A percentile compares a stretch with the other conserved stretches of the same genome.
These are phyloP conservation scores for Enteromius treurensis DNA, from an alignment of 2,797 vertebrate species.

Conservation along the genomic window DNA sequence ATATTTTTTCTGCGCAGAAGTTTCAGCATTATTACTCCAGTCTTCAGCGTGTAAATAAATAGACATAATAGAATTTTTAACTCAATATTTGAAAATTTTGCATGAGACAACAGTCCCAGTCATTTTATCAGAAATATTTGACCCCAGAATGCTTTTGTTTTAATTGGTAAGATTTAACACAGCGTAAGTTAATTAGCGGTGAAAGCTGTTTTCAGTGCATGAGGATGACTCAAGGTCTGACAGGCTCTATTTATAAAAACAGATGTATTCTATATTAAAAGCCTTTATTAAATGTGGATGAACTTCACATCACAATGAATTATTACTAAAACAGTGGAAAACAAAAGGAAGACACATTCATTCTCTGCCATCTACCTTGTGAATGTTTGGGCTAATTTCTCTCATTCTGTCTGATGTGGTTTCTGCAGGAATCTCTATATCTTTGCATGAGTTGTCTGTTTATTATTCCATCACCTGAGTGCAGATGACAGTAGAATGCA, in stretches of 20 bases:
- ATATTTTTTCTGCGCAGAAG: not conserved
- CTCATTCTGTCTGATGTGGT: constrained; percentile 10
- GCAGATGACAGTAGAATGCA: not conserved
- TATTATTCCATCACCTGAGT: not conserved
- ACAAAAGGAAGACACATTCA: not conserved
- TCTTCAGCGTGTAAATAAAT: not conserved
- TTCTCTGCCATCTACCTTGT: not conserved
- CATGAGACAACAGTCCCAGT: not conserved
- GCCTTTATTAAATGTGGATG: not conserved
- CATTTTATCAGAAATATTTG: not conserved
- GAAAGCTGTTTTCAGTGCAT: not conserved
- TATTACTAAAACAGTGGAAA: not conserved
- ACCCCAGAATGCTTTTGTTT: not conserved
- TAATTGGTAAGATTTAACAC: not conserved
- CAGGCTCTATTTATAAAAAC: not conserved
- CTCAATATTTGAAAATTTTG: not conserved
- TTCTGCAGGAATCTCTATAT: constrained; percentile 1
- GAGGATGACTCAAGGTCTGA: not conserved
- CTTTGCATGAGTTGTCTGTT: not conserved
- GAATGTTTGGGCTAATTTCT: not conserved
- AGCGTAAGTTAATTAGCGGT: not conserved
- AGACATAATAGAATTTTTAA: not conserved
- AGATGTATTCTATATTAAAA: not conserved
- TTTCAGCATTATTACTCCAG: not conserved
- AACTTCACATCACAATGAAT: not conserved